These are phyloP conservation scores for Zaprionus inermis DNA, from an alignment of 1,140 invertebrate genomes.

Conservation along the genomic window DNA sequence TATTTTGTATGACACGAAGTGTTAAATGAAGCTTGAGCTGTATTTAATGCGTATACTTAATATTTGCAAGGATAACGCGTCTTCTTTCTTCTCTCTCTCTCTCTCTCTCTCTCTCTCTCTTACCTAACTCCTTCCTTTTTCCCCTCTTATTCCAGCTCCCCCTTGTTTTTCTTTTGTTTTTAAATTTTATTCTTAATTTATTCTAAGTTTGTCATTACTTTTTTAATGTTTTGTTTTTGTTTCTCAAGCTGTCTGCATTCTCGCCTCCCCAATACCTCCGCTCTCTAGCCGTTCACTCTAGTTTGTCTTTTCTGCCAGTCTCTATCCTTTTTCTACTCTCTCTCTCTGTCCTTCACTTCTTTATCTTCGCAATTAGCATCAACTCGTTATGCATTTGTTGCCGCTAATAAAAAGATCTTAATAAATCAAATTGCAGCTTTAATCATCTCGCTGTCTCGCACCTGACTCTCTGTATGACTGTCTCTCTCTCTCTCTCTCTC, in stretches of 20 bases:
- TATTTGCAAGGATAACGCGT: too few relatives aligned
- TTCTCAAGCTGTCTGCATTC: too few relatives aligned
- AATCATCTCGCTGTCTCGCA: constrained; percentile 21
- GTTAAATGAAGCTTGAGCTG: not conserved
- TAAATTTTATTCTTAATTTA: too few relatives aligned
- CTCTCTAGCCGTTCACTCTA: too few relatives aligned
- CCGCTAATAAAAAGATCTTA: constrained; percentile 66
- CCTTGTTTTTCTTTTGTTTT: too few relatives aligned
- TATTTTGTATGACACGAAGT: constrained; percentile 17
- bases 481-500: not conserved
- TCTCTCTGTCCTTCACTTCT: not conserved
- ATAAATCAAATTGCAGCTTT: constrained; percentile 62
- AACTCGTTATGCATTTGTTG: constrained; percentile 19
- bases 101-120: not conserved
- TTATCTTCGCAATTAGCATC: constrained; percentile 3
- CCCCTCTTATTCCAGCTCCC: too few relatives aligned
- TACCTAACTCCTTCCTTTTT: too few relatives aligned
- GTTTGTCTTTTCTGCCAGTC: not conserved
- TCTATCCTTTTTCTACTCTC: not conserved
- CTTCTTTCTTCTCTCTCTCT: too few relatives aligned
- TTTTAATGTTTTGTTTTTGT: too few relatives aligned
- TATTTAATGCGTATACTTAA: not conserved
- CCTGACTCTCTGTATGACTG: not conserved
- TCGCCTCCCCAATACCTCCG: too few relatives aligned
- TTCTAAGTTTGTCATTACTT: too few relatives aligned